These are phyloP conservation scores for Neodon shergylaensis DNA, from an alignment of 2,113 vertebrate species.

Conservation along the genomic window DNA sequence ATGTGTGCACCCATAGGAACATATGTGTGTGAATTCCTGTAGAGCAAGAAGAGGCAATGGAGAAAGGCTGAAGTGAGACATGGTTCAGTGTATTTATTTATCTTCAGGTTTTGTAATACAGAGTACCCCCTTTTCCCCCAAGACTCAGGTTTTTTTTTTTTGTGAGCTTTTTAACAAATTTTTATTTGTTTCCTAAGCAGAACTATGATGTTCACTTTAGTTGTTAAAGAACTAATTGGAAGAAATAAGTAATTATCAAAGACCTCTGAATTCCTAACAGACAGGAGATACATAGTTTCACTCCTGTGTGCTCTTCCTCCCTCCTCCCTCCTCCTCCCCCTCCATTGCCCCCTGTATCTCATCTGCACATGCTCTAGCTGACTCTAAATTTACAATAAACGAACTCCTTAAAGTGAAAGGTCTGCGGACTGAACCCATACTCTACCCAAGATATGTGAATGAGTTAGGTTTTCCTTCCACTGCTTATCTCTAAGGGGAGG, in stretches of 20 bases:
- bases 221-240: conserved; percentile 9
- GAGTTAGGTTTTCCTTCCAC: conserved; percentile 41
- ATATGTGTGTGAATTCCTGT: background rate
- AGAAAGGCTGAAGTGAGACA: conserved; percentile 26
- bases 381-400: conserved; percentile 22
- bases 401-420: conserved; percentile 33
- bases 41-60: background rate
- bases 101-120: conserved; percentile 26
- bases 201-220: background rate
- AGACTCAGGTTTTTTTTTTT: background rate
- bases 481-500: background rate
- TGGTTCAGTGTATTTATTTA: conserved; percentile 5
- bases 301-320: background rate
- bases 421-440: conserved; percentile 20
- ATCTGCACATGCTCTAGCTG: background rate
- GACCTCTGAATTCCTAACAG: background rate
- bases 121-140: background rate
- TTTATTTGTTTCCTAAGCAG: conserved; percentile 6
- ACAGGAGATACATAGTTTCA: background rate
- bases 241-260: background rate
- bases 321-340: background rate
- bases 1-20: background rate
- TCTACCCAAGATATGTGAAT: conserved; percentile 55
- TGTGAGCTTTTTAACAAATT: background rate
- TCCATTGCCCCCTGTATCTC: background rate